A percentile compares a stretch with the other conserved stretches of the same genome.
These are phyloP conservation scores for Timema cristinae DNA, from an alignment of 2,888 invertebrate species.

Conservation along the genomic window DNA sequence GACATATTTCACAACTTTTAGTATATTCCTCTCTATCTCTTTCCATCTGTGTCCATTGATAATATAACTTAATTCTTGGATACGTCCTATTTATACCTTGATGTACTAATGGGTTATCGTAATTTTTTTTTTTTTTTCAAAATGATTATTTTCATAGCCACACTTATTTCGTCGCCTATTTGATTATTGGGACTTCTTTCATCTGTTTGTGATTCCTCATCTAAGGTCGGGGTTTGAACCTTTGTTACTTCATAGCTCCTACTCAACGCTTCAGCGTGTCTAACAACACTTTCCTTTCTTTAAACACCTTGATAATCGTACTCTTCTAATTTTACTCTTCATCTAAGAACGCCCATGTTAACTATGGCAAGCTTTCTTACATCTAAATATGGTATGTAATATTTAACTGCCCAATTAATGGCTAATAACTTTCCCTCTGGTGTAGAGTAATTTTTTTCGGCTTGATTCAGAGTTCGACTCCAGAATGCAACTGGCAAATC, in stretches of 20 bases:
- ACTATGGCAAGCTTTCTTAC: conserved; percentile 40
- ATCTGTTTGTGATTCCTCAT: not conserved
- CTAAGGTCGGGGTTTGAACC: not conserved
- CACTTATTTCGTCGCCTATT: not conserved
- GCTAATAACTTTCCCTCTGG: conserved; percentile 42
- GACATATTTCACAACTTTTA: not conserved
- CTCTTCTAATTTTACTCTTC: conserved; percentile 31
- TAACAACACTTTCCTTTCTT: conserved; percentile 37
- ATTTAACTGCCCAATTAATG: conserved; percentile 40
- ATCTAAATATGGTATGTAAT: conserved; percentile 31
- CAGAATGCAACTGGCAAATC: conserved; percentile 42
- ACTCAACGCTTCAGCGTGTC: conserved; percentile 36
- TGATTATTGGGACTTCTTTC: no score
- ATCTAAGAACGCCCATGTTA: conserved; percentile 30
- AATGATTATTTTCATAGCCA: not conserved
- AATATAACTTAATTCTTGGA: not conserved
- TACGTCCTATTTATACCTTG: conserved; percentile 7
- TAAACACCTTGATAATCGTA: conserved; percentile 40
- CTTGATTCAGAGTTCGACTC: conserved; percentile 38
- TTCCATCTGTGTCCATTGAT: conserved; percentile 8
- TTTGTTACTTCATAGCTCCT: not conserved
- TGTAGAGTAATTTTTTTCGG: conserved; percentile 41
- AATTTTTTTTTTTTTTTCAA: not conserved
- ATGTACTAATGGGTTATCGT: conserved; percentile 1
- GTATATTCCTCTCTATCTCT: not conserved